phyloP scores from a whole-genome alignment of 2,113 vertebrate species.

The Condylura cristata region DNA sequence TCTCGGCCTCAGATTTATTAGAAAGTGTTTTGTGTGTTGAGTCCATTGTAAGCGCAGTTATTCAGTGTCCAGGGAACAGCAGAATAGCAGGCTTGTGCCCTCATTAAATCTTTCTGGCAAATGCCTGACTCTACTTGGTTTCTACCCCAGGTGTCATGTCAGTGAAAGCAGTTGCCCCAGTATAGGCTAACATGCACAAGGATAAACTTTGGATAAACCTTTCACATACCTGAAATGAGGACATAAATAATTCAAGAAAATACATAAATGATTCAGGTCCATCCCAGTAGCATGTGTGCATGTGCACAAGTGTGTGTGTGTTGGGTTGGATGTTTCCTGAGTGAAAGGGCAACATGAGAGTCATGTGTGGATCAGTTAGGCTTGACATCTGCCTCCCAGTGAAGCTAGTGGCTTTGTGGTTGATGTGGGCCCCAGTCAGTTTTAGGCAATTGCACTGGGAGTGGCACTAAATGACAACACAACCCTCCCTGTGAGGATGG shows the following conservation, averaged over 20 bases:
- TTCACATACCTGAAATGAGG: constrained; percentile 24
- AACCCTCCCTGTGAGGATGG: not conserved
- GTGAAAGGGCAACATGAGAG: not conserved
- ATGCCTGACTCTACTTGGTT: not conserved
- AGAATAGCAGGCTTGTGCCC: not conserved
- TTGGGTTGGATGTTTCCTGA: not conserved
- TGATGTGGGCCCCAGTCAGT: too few species aligned
- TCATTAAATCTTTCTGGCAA: constrained; percentile 12
- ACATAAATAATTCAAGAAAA: constrained; percentile 9
- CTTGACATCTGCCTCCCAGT: not conserved
- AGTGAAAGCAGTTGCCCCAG: not conserved
- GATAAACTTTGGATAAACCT: not conserved
- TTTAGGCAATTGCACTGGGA: not conserved
- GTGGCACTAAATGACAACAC: not conserved
- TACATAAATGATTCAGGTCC: constrained; percentile 11
- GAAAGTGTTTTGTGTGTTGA: not conserved
- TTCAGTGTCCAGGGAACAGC: not conserved
- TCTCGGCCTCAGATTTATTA: not conserved
- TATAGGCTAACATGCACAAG: not conserved
- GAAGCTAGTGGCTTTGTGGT: not conserved
- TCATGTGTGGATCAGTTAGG: not conserved
- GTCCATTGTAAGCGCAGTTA: not conserved
- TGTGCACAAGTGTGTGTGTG: not conserved
- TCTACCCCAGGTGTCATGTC: not conserved
- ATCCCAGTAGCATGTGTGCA: not conserved